These are phyloP conservation scores for Spodoptera litura DNA, from an alignment of 1,140 invertebrate genomes.

Conservation along the genomic window DNA sequence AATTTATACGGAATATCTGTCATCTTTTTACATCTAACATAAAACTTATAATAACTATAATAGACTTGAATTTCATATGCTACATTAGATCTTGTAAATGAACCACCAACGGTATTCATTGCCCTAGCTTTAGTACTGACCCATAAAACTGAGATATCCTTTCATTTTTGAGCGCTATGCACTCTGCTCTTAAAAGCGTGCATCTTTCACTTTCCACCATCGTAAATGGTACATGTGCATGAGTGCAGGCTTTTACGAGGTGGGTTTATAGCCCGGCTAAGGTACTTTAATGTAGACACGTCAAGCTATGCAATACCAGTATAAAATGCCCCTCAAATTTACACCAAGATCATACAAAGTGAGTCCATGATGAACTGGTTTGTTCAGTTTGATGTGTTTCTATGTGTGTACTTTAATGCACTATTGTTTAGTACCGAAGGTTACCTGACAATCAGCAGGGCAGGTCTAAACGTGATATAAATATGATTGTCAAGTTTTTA, in stretches of 20 bases:
- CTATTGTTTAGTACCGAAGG: constrained; percentile 14
- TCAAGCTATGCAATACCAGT: too few species aligned
- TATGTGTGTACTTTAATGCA: too few species aligned
- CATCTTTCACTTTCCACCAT: constrained; percentile 50
- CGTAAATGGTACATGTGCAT: constrained; percentile 33
- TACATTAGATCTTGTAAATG: too few species aligned
- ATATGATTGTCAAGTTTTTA: constrained; percentile 25
- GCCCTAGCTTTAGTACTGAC: constrained; percentile 8
- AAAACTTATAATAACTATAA: too few species aligned
- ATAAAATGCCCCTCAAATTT: too few species aligned
- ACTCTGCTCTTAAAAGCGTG: constrained; percentile 17
- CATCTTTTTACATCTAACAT: too few species aligned
- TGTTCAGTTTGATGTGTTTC: too few species aligned
- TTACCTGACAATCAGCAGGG: background rate
- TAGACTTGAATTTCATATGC: too few species aligned
- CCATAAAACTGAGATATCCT: constrained; percentile 31
- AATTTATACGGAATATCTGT: too few species aligned
- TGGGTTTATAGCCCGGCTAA: background rate
- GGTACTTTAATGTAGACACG: background rate
- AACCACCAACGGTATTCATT: background rate
- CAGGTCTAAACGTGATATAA: background rate
- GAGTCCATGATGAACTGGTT: too few species aligned
- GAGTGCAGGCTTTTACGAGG: constrained; percentile 6
- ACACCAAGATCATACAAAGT: too few species aligned
- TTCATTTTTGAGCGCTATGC: constrained; percentile 27